These are phyloP conservation scores for Lagothrix lagotricha DNA, from an alignment of 2,797 vertebrate genomes.

Conservation along the genomic window DNA sequence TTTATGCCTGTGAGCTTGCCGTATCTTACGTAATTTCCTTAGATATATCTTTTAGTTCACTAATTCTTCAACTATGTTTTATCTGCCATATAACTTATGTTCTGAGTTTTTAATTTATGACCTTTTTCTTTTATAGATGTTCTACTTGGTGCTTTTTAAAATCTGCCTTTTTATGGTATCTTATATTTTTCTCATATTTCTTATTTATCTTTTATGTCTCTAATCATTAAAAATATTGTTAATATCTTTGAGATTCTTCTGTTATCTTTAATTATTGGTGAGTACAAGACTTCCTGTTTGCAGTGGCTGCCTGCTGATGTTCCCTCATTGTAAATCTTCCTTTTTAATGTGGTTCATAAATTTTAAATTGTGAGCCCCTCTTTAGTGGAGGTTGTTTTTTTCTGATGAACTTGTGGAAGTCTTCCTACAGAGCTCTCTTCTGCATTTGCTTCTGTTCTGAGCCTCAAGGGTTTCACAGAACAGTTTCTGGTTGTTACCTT, in stretches of 20 bases:
- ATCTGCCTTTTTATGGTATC: constrained; percentile 9
- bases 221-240: constrained; percentile 15
- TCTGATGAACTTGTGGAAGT: not conserved
- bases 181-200: constrained; percentile 21
- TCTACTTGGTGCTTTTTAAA: constrained; percentile 11
- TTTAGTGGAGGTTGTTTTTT: not conserved
- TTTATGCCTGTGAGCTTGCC: not conserved
- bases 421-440: not conserved
- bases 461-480: not conserved
- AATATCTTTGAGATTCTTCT: constrained; percentile 6
- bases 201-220: constrained; percentile 29
- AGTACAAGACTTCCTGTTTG: not conserved
- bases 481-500: not conserved
- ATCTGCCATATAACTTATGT: not conserved
- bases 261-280: not conserved
- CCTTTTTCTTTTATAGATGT: not conserved
- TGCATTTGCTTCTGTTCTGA: not conserved
- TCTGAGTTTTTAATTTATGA: not conserved
- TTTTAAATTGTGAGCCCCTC: not conserved
- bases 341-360: not conserved
- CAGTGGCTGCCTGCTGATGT: not conserved
- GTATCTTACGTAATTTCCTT: not conserved
- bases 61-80: constrained; percentile 19
- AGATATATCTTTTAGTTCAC: not conserved
- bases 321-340: not conserved